Conservation (phyloP, 2,113 vertebrate species). For the Porphyrio hochstetteri region DNA sequence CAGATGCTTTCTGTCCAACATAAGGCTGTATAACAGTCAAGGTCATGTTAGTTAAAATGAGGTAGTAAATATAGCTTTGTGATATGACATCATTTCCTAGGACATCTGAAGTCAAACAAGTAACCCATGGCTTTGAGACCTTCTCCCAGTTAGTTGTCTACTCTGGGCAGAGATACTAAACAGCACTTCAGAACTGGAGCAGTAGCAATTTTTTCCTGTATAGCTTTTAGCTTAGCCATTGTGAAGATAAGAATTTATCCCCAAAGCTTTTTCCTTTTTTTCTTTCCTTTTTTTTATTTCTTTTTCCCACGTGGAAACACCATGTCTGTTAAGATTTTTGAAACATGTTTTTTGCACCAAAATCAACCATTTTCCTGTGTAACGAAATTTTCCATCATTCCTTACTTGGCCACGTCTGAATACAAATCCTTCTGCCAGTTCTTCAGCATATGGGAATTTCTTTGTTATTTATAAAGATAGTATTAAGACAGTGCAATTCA, state of each 20-base stretch:
- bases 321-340: background rate
- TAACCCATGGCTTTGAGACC: background rate
- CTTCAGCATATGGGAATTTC: background rate
- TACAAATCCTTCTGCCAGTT: background rate
- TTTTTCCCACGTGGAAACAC: background rate
- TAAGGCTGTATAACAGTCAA: background rate
- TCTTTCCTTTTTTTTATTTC: fast-evolving
- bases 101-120: background rate
- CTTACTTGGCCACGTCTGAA: background rate
- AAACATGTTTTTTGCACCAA: background rate
- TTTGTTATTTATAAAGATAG: slow-evolving; percentile 51
- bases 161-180: background rate
- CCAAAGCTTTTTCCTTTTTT: background rate
- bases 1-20: background rate
- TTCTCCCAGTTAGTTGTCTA: background rate
- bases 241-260: background rate
- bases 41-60: background rate
- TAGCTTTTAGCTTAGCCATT: background rate
- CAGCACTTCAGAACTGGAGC: background rate
- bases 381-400: background rate
- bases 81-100: background rate
- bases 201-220: background rate
- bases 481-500: slow-evolving; percentile 27
- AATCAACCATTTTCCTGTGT: background rate
- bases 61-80: background rate